These are phyloP conservation scores for Dendrophyllia cribrosa DNA, from an alignment of 64 coral and sea anemone species.

Conservation along the genomic window DNA sequence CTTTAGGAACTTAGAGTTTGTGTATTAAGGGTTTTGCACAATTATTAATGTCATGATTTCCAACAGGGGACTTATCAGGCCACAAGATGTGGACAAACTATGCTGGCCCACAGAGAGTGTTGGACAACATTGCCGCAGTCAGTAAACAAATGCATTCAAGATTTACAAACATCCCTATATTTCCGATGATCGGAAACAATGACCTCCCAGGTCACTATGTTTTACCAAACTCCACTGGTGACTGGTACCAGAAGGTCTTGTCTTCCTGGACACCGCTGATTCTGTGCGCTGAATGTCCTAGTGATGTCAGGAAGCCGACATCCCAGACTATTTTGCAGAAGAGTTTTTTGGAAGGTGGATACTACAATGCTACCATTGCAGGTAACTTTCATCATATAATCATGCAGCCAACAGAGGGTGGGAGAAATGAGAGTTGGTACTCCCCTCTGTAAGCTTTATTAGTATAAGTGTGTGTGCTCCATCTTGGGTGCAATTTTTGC, in stretches of 20 bases:
- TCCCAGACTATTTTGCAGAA: conserved; percentile 48
- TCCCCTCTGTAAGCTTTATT: too few species aligned
- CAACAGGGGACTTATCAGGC: conserved; percentile 72
- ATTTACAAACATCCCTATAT: conserved; percentile 84
- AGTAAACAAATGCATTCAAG: conserved; percentile 20
- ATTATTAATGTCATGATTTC: not conserved
- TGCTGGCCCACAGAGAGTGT: conserved; percentile 39
- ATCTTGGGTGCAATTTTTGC: too few species aligned
- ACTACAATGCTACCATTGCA: conserved; percentile 92
- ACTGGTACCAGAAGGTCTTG: conserved; percentile 78
- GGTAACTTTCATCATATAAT: conserved; percentile 21
- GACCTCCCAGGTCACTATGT: conserved; percentile 91
- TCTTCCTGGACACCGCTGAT: conserved; percentile 74
- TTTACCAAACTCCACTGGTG: conserved; percentile 62
- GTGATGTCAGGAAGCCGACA: conserved; percentile 30
- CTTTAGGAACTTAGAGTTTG: too few species aligned
- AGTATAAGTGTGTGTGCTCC: too few species aligned
- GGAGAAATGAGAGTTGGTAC: too few species aligned
- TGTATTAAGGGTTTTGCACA: not conserved
- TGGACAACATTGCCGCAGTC: conserved; percentile 59
- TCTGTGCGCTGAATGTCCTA: conserved; percentile 70
- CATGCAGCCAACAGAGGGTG: not conserved
- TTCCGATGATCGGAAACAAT: conserved; percentile 95
- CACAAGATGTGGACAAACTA: conserved; percentile 54
- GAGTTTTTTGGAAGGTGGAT: conserved; percentile 92